Base-by-base conservation (phyloP, 1,140 invertebrate genomes). In the Rhagoletis zephyria region DNA sequence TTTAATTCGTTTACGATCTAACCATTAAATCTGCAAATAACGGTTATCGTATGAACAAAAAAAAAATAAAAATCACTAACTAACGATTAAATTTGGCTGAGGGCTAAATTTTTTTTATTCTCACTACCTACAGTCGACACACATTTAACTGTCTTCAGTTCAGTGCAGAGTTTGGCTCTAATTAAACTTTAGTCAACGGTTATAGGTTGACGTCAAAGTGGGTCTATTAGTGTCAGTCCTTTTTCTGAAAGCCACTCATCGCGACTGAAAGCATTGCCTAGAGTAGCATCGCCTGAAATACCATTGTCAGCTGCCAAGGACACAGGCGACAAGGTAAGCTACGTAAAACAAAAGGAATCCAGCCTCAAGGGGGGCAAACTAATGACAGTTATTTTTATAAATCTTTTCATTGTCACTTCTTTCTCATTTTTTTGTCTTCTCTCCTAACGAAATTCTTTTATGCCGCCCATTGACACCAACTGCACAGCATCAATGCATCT, bases 381-480 rank as follows among this genome's bases (percentile, higher is more conserved):
- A 48, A 16, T 16, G 45, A 48, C 42, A 48, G 14, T 42, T 67
- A 9, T 10, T 65, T 65, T 65, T 40, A 30, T 30, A 0, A 63
- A 63, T 19, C 19, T 65, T 7, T 65, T 19, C 40, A 10, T 45
- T 48, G 12, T 63, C 45, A 74, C 14, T 14, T 42, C 12, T 48
- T 74, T 70, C 45, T 1, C 16, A 5, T 19, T 45, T 48, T 16
- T 10, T 42, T 30, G 30, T 30, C 30, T 48, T 48, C 70, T 74
- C 48, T 74, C 64, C 40, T 74, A 14, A 16, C 45, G 6, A n/a
- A 48, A n/a, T 63, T 63, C n/a, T 14, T 63, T 63, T 63, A 5
- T 74, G 70, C 14, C 12, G 42, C 40, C 70, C 40, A 51, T 74
- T 74, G 70, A 74, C 70, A 74, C 45, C 12, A 74, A 74, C 45